A percentile compares a stretch with the other conserved stretches of the same genome.
Conservation (phyloP, 2,113 vertebrate genomes). For the Otus sunia region DNA sequence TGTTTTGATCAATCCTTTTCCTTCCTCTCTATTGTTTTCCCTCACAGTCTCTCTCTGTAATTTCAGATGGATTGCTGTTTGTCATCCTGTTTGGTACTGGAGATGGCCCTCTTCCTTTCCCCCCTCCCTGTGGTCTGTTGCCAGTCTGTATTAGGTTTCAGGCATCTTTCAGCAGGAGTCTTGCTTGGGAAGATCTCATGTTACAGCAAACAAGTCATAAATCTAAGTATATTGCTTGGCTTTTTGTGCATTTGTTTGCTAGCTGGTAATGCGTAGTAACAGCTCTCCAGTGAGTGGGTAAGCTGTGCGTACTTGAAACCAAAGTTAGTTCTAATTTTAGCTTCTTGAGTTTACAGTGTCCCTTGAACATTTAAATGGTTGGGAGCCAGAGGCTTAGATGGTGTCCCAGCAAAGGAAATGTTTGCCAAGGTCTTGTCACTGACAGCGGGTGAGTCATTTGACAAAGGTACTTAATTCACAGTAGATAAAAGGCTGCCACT, state of each 20-base stretch:
- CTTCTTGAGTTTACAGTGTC: background rate
- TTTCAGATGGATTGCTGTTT: background rate
- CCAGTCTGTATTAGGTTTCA: background rate
- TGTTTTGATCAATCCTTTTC: background rate
- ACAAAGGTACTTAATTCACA: background rate
- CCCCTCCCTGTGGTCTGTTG: fast-evolving
- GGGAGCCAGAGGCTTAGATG: background rate
- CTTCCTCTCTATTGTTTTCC: background rate
- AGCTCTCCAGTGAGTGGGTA: background rate
- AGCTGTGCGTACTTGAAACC: background rate
- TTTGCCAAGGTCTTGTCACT: background rate
- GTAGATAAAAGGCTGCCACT: background rate
- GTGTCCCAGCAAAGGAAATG: background rate
- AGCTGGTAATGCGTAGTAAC: background rate
- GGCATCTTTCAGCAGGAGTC: background rate
- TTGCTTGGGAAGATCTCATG: background rate
- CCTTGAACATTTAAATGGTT: background rate
- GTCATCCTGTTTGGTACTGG: background rate
- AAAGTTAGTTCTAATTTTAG: background rate
- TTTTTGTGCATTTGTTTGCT: background rate
- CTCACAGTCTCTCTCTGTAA: background rate
- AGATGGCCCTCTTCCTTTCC: background rate
- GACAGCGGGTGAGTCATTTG: background rate
- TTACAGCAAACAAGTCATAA: background rate
- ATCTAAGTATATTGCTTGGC: background rate